Percentiles rank a stretch among this genome's conserved stretches.
Evolutionary conservation across 1,140 invertebrate species (phyloP).

Genomic region (Neodiprion pinetum): DNA sequence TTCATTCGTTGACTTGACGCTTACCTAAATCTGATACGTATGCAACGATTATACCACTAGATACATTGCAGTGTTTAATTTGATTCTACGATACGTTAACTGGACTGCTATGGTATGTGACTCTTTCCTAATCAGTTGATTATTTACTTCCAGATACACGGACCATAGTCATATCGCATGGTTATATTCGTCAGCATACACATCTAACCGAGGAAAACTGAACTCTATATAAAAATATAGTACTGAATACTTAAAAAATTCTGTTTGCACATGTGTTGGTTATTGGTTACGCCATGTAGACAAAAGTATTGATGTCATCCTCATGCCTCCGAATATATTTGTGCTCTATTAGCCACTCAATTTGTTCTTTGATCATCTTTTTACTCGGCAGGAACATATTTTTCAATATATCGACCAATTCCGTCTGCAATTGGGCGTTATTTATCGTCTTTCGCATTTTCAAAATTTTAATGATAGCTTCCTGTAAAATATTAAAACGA

Average conservation of each 20-base stretch:
- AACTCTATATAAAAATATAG: slow-evolving; percentile 31
- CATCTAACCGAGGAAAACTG: not conserved
- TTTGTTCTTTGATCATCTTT: slow-evolving; percentile 99
- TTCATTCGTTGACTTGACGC: not conserved
- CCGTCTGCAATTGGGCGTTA: slow-evolving; percentile 94
- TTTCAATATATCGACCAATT: slow-evolving; percentile 97
- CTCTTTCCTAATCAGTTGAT: no score
- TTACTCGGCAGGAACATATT: slow-evolving; percentile 99
- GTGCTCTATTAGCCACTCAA: slow-evolving; percentile 99
- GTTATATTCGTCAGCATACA: not conserved
- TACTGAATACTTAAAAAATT: slow-evolving; percentile 24
- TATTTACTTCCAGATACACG: no score
- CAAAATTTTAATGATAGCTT: slow-evolving; percentile 98
- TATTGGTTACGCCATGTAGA: slow-evolving; percentile 89
- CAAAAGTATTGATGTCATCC: slow-evolving; percentile 97
- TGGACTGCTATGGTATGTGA: no score
- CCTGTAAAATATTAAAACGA: slow-evolving; percentile 66
- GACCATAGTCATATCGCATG: no score
- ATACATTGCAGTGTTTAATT: no score
- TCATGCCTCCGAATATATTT: slow-evolving; percentile 97
- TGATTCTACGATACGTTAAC: no score
- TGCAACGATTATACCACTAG: not conserved
- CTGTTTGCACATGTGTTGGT: slow-evolving; percentile 28
- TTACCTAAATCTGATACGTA: not conserved
- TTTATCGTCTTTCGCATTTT: slow-evolving; percentile 96